These are phyloP conservation scores for Standfussiana lucernea DNA, from an alignment of 2,888 invertebrate genomes.

Conservation along the genomic window DNA sequence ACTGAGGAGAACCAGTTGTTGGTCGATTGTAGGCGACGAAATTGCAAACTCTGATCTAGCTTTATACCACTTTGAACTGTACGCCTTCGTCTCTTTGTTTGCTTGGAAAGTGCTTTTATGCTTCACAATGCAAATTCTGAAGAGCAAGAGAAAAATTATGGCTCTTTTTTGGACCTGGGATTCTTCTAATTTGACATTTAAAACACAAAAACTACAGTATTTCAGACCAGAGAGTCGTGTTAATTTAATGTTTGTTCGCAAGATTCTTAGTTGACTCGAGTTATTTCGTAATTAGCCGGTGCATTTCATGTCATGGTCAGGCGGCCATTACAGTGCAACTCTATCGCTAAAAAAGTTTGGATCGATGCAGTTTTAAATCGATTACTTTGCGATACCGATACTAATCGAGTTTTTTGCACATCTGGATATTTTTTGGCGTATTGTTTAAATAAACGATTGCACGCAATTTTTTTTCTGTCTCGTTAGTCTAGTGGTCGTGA, in stretches of 20 bases:
- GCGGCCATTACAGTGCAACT: constrained; percentile 29
- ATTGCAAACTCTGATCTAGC: constrained; percentile 25
- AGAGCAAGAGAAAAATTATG: not conserved
- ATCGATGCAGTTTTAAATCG: constrained; percentile 52
- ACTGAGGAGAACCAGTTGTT: constrained; percentile 45
- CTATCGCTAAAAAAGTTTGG: constrained; percentile 50
- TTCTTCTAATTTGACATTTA: not conserved
- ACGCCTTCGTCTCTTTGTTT: constrained; percentile 33
- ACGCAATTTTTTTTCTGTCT: not conserved
- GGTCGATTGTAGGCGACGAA: constrained; percentile 41
- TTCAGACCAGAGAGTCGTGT: constrained; percentile 13
- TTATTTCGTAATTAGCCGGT: constrained; percentile 58
- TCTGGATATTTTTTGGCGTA: not conserved
- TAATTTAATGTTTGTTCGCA: constrained; percentile 40
- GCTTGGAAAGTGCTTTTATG: not conserved
- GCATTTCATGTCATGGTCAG: constrained; percentile 65
- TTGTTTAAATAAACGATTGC: not conserved
- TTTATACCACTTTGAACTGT: constrained; percentile 18
- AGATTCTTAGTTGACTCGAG: constrained; percentile 48
- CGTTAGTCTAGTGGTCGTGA: not conserved
- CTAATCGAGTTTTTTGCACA: constrained; percentile 41
- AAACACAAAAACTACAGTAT: constrained; percentile 9
- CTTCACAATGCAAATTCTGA: not conserved
- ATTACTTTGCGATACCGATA: constrained; percentile 41
- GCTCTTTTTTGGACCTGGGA: not conserved